These are phyloP conservation scores for Geotrupes spiniger DNA, from an alignment of 2,888 invertebrate species.

Conservation along the genomic window DNA sequence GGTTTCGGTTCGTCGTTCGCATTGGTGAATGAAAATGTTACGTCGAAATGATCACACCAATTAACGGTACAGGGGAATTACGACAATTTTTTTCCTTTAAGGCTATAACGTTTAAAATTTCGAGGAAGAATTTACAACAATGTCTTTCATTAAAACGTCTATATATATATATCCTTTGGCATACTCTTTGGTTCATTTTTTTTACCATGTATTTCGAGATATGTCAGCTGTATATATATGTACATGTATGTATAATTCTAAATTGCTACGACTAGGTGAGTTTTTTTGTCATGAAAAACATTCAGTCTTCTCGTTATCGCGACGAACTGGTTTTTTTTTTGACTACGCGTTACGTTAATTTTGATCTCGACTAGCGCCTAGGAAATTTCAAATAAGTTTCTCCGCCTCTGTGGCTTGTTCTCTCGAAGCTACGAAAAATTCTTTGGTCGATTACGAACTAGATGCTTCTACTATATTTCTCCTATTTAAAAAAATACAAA, in stretches of 20 bases:
- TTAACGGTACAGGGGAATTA: slow-evolving; percentile 13
- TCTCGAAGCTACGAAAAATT: slow-evolving; percentile 13
- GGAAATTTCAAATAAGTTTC: slow-evolving; percentile 2
- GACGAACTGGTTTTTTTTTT: slow-evolving; percentile 4
- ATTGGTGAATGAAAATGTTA: slow-evolving; percentile 1
- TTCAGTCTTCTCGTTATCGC: slow-evolving; percentile 34
- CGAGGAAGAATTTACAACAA: slow-evolving; percentile 12
- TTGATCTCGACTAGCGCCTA: background rate
- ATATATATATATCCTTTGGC: slow-evolving; percentile 9
- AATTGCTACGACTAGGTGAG: slow-evolving; percentile 26
- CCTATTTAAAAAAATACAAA: slow-evolving; percentile 25
- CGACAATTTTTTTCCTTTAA: slow-evolving; percentile 19
- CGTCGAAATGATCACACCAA: slow-evolving; percentile 17
- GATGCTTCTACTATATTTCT: slow-evolving; percentile 12
- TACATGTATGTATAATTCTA: slow-evolving; percentile 21
- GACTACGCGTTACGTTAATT: background rate
- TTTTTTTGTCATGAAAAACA: slow-evolving; percentile 28
- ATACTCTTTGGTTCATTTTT: slow-evolving; percentile 10
- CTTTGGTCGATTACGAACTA: slow-evolving; percentile 21
- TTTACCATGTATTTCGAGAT: slow-evolving; percentile 28
- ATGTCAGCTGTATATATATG: slow-evolving; percentile 30
- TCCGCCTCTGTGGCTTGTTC: background rate
- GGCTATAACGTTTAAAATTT: slow-evolving; percentile 16
- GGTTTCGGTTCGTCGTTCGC: too few species aligned
- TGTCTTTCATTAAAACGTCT: slow-evolving; percentile 10